phyloP scores from a whole-genome alignment of 1,140 invertebrate species.

The Idris sp. region DNA sequence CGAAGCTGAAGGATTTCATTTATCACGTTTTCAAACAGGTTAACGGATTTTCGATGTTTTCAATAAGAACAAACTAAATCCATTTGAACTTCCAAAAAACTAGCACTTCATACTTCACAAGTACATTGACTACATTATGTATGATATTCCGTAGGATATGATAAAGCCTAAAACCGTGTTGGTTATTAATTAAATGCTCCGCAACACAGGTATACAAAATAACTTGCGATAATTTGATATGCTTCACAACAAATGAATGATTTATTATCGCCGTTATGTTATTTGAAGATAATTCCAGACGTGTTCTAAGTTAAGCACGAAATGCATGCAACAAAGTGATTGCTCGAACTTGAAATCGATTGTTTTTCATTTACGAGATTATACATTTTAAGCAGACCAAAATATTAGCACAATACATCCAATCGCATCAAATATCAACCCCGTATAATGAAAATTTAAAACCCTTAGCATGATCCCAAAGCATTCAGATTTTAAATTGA shows the following conservation, averaged over 20 bases:
- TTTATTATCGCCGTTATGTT: conserved; percentile 13
- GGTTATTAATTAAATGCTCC: conserved; percentile 33
- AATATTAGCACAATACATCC: conserved; percentile 18
- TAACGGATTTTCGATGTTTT: conserved; percentile 47
- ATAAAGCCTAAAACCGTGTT: conserved; percentile 31
- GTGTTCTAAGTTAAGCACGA: conserved; percentile 8
- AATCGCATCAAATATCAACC: conserved; percentile 33
- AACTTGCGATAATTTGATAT: conserved; percentile 1
- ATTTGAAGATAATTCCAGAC: conserved; percentile 23
- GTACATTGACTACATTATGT: no score
- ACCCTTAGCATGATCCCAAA: conserved; percentile 30
- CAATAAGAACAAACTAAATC: conserved; percentile 35
- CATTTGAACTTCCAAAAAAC: conserved; percentile 12
- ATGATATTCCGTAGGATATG: no score
- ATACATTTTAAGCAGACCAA: conserved; percentile 4
- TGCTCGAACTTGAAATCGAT: conserved; percentile 7
- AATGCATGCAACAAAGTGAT: conserved; percentile 13
- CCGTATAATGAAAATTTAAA: conserved; percentile 42
- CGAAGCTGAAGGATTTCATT: conserved; percentile 52
- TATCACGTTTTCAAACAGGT: conserved; percentile 25
- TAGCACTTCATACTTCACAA: conserved; percentile 1
- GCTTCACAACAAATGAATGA: conserved; percentile 30
- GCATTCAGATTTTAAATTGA: conserved; percentile 13
- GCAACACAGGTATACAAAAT: conserved; percentile 2
- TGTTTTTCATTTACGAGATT: conserved; percentile 28